These are phyloP conservation scores for Brachystomella parvula DNA, from an alignment of 1,140 invertebrate species.

Conservation along the genomic window DNA sequence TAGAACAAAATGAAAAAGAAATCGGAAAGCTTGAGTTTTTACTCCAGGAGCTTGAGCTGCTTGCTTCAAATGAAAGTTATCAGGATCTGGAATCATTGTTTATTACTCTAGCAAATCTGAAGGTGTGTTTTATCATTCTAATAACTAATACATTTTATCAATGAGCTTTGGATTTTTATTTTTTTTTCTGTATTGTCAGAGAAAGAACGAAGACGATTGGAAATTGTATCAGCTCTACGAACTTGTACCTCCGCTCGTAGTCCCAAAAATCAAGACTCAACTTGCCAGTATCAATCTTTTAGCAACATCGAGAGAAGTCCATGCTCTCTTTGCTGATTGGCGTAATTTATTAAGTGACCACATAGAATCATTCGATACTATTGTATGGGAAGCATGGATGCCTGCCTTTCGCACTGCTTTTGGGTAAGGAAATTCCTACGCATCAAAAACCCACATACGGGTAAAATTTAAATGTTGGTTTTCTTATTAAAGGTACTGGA, in stretches of 20 bases:
- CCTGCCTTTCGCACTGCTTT: slow-evolving; percentile 63
- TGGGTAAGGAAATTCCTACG: slow-evolving; percentile 46
- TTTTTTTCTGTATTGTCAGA: slow-evolving; percentile 15
- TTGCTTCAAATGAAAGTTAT: neutral
- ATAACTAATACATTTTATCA: neutral
- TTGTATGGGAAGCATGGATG: slow-evolving; percentile 87
- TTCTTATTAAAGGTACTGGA: slow-evolving; percentile 49
- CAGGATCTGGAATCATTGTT: neutral
- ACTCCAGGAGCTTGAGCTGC: neutral
- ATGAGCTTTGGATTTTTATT: too few relatives aligned
- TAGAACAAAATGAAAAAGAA: slow-evolving; percentile 64
- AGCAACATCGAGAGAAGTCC: slow-evolving; percentile 51
- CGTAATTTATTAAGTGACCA: slow-evolving; percentile 51
- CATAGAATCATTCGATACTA: slow-evolving; percentile 61
- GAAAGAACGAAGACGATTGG: slow-evolving; percentile 49
- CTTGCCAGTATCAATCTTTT: slow-evolving; percentile 68
- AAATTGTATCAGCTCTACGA: slow-evolving; percentile 56
- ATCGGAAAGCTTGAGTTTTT: slow-evolving; percentile 58
- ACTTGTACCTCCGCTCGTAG: slow-evolving; percentile 57
- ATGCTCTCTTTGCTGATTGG: slow-evolving; percentile 65
- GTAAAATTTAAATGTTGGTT: slow-evolving; percentile 42
- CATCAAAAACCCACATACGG: neutral
- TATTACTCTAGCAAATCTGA: neutral
- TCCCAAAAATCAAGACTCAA: slow-evolving; percentile 58
- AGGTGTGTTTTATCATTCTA: neutral